These are phyloP conservation scores for Schrankia costaestrigalis DNA, from an alignment of 2,888 invertebrate genomes.

Conservation along the genomic window DNA sequence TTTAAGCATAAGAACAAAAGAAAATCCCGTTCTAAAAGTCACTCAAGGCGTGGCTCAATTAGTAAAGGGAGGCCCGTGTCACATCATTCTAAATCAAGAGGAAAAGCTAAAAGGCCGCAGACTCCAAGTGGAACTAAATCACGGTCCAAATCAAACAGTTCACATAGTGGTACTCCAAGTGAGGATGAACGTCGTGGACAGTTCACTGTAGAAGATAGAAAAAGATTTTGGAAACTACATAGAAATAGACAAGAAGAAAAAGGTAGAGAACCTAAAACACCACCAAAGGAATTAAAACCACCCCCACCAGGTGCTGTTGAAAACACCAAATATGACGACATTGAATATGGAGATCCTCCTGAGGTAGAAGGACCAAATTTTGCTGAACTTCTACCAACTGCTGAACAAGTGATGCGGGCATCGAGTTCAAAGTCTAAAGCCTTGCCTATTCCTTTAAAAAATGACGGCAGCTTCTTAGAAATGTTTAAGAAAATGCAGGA, in stretches of 20 bases:
- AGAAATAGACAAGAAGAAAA: conserved; percentile 53
- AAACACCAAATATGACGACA: conserved; percentile 51
- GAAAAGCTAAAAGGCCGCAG: conserved; percentile 35
- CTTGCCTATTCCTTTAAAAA: conserved; percentile 86
- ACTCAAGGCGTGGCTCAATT: conserved; percentile 43
- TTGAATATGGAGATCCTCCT: conserved; percentile 70
- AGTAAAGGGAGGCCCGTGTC: conserved; percentile 40
- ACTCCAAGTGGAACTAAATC: conserved; percentile 37
- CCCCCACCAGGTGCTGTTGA: conserved; percentile 69
- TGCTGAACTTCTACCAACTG: conserved; percentile 56
- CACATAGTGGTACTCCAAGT: conserved; percentile 50
- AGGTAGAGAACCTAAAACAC: conserved; percentile 45
- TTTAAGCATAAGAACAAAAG: conserved; percentile 40
- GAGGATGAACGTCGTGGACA: conserved; percentile 70
- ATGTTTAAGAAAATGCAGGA: conserved; percentile 95
- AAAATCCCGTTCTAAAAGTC: conserved; percentile 49
- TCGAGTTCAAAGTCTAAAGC: conserved; percentile 73
- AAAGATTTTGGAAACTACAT: conserved; percentile 70
- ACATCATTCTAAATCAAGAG: conserved; percentile 44
- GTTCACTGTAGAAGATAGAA: conserved; percentile 71
- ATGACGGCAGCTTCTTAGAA: conserved; percentile 94
- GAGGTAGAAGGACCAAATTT: conserved; percentile 73
- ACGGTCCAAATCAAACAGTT: conserved; percentile 45
- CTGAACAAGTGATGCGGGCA: conserved; percentile 48
- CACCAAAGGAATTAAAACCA: conserved; percentile 61